These are phyloP conservation scores for Podiceps cristatus DNA, from an alignment of 2,113 vertebrate genomes.

Conservation along the genomic window DNA sequence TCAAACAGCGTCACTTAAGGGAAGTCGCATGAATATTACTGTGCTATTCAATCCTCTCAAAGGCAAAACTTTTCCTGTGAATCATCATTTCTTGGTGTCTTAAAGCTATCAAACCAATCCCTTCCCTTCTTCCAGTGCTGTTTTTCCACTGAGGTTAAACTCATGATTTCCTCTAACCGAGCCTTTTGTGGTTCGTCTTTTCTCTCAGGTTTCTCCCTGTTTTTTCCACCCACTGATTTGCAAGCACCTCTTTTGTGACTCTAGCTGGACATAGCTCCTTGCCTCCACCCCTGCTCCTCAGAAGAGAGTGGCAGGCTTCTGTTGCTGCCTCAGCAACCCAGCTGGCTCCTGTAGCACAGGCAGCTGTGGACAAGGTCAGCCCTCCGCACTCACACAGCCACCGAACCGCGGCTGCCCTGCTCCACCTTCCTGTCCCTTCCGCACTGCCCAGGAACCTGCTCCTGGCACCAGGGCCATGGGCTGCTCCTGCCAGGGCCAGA, in stretches of 20 bases:
- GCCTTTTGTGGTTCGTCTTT: background rate
- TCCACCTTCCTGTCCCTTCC: background rate
- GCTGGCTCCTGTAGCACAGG: background rate
- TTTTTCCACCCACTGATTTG: background rate
- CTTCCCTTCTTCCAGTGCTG: background rate
- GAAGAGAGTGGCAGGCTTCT: background rate
- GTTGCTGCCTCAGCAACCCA: background rate
- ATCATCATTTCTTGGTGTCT: background rate
- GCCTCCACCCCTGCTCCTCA: background rate
- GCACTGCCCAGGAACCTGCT: background rate
- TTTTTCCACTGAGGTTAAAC: constrained; percentile 16
- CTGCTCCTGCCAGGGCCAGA: background rate
- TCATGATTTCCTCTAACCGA: background rate
- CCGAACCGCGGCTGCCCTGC: background rate
- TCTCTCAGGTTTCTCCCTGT: background rate
- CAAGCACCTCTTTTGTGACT: background rate
- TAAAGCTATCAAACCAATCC: background rate
- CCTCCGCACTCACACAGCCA: rapidly evolving
- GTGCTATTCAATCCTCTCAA: background rate
- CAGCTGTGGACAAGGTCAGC: background rate
- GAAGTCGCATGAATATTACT: background rate
- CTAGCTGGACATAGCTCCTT: background rate
- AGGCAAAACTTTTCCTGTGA: constrained; percentile 24
- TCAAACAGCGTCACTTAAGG: background rate
- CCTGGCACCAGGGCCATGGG: rapidly evolving